Percentiles rank a stretch among this genome's conserved stretches.
Conservation (phyloP, 2,888 invertebrate genomes). For the Helicoverpa assulta region DNA sequence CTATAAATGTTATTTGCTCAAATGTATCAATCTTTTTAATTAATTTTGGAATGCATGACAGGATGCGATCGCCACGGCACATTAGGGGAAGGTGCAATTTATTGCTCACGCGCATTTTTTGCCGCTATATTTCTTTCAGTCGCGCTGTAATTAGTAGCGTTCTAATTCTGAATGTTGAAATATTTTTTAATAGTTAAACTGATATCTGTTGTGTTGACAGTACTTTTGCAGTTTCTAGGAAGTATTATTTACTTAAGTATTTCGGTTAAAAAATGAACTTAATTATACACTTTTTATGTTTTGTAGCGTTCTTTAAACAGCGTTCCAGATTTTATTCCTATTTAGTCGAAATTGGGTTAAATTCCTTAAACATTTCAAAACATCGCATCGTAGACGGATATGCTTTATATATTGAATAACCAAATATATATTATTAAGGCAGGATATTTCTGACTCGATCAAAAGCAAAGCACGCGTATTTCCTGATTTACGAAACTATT, state of each 20-base stretch:
- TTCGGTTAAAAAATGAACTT: no score
- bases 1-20: no score
- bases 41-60: conserved; percentile 46
- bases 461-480: conserved; percentile 31
- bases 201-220: conserved; percentile 18
- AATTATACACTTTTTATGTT: no score
- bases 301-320: no score
- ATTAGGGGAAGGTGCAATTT: conserved; percentile 54
- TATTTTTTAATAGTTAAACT: conserved; percentile 46
- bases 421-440: conserved; percentile 39
- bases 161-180: conserved; percentile 57
- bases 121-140: conserved; percentile 60
- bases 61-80: conserved; percentile 51
- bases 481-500: conserved; percentile 59
- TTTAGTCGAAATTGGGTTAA: neutral
- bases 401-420: conserved; percentile 23
- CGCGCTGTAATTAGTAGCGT: conserved; percentile 58
- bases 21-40: neutral
- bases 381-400: conserved; percentile 20
- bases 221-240: neutral
- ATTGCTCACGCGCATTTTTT: conserved; percentile 54
- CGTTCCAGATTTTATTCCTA: neutral
- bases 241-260: no score
- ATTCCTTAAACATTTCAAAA: conserved; percentile 23
- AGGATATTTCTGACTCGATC: conserved; percentile 37